These are phyloP conservation scores for Clupea harengus DNA, from an alignment of 2,113 vertebrate species.

Conservation along the genomic window DNA sequence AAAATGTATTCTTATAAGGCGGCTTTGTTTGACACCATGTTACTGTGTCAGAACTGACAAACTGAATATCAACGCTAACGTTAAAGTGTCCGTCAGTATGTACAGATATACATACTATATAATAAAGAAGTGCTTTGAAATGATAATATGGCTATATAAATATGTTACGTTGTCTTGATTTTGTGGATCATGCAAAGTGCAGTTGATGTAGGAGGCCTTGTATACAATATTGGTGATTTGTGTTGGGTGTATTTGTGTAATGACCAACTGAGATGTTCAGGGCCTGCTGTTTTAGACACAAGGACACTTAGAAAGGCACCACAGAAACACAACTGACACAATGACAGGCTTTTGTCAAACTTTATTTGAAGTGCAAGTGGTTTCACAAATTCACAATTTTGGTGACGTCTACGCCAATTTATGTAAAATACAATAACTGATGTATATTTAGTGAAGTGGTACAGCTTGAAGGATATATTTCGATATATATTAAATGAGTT, in stretches of 20 bases:
- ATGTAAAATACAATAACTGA: constrained; percentile 10
- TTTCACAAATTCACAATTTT: constrained; percentile 34
- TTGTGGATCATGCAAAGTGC: no score
- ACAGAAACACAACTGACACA: not conserved
- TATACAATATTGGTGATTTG: not conserved
- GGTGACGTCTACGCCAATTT: constrained; percentile 22
- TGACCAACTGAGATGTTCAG: not conserved
- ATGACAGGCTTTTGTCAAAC: constrained; percentile 25
- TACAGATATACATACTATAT: not conserved
- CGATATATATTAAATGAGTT: constrained; percentile 16
- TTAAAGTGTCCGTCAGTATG: no score
- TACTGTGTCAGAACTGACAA: not conserved
- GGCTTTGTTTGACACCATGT: not conserved
- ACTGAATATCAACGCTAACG: not conserved
- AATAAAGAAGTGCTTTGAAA: no score
- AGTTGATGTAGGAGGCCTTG: no score
- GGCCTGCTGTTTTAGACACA: no score
- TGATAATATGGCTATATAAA: no score
- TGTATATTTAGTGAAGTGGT: constrained; percentile 6
- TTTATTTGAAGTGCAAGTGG: constrained; percentile 52
- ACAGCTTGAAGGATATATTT: not conserved
- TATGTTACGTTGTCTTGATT: no score
- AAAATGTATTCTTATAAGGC: not conserved
- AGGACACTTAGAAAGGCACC: not conserved
- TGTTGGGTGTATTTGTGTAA: not conserved